A percentile compares a stretch with the other conserved stretches of the same genome.
Evolutionary conservation across 1,140 invertebrate genomes (phyloP).

Genomic region (Capitella teleta): DNA sequence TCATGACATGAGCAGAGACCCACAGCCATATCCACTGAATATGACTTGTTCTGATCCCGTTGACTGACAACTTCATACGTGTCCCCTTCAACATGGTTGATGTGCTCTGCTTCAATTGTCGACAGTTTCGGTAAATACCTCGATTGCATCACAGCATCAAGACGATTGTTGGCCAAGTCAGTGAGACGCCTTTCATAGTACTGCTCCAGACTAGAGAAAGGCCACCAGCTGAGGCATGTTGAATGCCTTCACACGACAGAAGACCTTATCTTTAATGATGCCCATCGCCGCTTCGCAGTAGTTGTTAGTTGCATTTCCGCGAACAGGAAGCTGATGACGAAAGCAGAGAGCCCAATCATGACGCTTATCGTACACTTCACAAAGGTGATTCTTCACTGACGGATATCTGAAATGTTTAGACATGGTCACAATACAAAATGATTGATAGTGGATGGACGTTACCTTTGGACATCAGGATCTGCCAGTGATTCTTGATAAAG

Average conservation of each 20-base stretch:
- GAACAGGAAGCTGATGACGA: background rate
- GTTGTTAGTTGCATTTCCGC: slow-evolving; percentile 3
- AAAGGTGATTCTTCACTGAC: background rate
- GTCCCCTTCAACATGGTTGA: background rate
- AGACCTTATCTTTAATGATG: background rate
- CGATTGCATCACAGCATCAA: background rate
- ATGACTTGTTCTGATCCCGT: background rate
- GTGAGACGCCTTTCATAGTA: background rate
- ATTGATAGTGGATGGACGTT: too few species aligned
- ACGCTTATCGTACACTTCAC: background rate
- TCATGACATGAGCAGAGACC: background rate
- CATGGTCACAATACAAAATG: too few species aligned
- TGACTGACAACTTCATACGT: background rate
- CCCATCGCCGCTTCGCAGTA: background rate
- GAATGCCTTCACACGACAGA: background rate
- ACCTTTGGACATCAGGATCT: background rate
- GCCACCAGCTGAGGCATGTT: background rate
- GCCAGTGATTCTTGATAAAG: background rate
- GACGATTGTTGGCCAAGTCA: background rate
- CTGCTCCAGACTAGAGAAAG: background rate
- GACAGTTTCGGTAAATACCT: background rate
- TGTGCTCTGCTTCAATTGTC: background rate
- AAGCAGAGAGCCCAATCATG: background rate
- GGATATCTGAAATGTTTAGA: too few species aligned
- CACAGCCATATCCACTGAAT: background rate